A percentile compares a stretch with the other conserved stretches of the same genome.
Conservation (phyloP, 1,140 invertebrate genomes). For the Gryon sp. region DNA sequence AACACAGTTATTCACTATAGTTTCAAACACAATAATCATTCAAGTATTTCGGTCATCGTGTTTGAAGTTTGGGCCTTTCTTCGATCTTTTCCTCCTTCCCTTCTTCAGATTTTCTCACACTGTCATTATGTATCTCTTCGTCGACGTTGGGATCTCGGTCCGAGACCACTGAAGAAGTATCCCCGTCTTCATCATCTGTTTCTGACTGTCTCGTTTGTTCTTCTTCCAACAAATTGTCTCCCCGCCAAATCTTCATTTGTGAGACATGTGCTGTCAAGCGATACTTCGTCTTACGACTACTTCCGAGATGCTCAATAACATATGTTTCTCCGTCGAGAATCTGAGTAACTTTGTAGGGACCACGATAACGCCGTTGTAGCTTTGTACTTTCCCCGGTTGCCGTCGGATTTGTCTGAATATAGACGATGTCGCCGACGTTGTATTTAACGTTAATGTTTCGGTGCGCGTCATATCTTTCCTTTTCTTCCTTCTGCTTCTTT, state of each 20-base stretch:
- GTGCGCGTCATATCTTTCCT: slow-evolving; percentile 25
- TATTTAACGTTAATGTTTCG: slow-evolving; percentile 31
- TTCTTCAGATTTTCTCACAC: no score
- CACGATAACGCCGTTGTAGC: slow-evolving; percentile 44
- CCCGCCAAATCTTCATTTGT: slow-evolving; percentile 8
- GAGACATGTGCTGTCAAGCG: not conserved
- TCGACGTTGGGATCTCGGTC: no score
- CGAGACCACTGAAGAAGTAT: no score
- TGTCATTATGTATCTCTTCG: no score
- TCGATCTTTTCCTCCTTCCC: no score
- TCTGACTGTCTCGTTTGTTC: no score
- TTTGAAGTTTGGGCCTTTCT: no score
- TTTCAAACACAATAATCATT: no score
- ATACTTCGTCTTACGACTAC: not conserved
- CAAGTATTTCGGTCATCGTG: no score
- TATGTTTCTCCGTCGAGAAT: not conserved
- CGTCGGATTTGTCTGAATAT: slow-evolving; percentile 24
- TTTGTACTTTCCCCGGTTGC: slow-evolving; percentile 58
- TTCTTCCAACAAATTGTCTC: not conserved
- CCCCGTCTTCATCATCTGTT: no score
- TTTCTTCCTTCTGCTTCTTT: slow-evolving; percentile 13
- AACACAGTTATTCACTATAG: no score
- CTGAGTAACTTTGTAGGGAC: slow-evolving; percentile 11
- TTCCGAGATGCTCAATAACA: not conserved
- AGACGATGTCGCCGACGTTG: slow-evolving; percentile 54